phyloP scores from a whole-genome alignment of 2,888 invertebrate species.

The Cheilosia impressa region DNA sequence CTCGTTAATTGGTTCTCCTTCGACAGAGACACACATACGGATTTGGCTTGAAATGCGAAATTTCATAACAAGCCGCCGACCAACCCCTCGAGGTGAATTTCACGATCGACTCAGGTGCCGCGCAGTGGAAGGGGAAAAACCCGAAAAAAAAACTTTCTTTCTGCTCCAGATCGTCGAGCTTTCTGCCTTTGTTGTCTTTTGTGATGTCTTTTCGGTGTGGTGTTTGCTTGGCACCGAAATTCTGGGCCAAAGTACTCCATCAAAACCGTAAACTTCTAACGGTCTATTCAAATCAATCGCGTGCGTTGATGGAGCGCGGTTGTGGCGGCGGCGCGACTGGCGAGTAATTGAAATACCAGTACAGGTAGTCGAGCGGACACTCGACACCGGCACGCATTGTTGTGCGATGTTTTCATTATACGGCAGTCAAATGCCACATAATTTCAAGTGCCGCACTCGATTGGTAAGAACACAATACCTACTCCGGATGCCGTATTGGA shows the following conservation, averaged over 20 bases:
- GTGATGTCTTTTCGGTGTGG: conserved; percentile 13
- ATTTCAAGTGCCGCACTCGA: conserved; percentile 41
- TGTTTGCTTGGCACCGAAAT: conserved; percentile 59
- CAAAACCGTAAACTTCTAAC: conserved; percentile 73
- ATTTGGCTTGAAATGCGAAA: conserved; percentile 21
- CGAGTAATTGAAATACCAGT: conserved; percentile 27
- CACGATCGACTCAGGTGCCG: conserved; percentile 50
- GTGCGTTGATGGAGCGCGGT: not conserved
- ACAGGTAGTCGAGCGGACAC: conserved; percentile 23
- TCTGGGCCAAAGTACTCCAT: conserved; percentile 80
- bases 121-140: not conserved
- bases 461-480: conserved; percentile 24
- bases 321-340: not conserved
- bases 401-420: conserved; percentile 55
- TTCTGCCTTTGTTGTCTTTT: conserved; percentile 21
- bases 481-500: conserved; percentile 40
- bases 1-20: conserved; percentile 28
- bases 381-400: conserved; percentile 56
- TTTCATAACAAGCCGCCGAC: conserved; percentile 45
- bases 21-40: not conserved
- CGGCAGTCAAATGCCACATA: conserved; percentile 62
- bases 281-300: conserved; percentile 59
- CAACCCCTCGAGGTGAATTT: conserved; percentile 31
- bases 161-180: conserved; percentile 48
- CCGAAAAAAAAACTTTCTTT: conserved; percentile 48